Conservation (phyloP, 1,140 invertebrate species). For the Rhynchophorus ferrugineus region DNA sequence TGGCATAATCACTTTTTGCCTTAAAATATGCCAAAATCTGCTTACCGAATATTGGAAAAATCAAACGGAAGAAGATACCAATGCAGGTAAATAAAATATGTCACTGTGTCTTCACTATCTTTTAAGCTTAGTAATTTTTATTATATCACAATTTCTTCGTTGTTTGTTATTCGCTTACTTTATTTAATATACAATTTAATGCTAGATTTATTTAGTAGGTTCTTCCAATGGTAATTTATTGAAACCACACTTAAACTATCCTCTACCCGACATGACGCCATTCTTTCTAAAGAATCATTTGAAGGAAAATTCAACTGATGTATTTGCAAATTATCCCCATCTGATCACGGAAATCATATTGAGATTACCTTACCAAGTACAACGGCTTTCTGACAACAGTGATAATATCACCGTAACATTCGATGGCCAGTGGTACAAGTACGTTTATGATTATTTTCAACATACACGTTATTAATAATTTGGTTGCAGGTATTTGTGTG, state of each 20-base stretch:
- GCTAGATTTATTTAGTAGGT: constrained; percentile 25
- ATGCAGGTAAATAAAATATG: constrained; percentile 9
- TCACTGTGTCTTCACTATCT: too few species aligned
- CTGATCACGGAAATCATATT: constrained; percentile 92
- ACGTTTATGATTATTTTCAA: neutral
- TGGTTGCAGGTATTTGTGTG: constrained; percentile 70
- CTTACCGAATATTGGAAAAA: constrained; percentile 71
- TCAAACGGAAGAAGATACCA: constrained; percentile 35
- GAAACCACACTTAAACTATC: constrained; percentile 70
- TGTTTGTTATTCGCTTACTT: too few species aligned
- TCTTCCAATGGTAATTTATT: constrained; percentile 55
- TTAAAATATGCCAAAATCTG: constrained; percentile 69
- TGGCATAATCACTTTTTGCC: constrained; percentile 75
- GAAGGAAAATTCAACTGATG: constrained; percentile 77
- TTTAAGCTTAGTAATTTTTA: too few species aligned
- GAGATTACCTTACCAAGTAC: constrained; percentile 88
- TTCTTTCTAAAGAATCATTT: constrained; percentile 92
- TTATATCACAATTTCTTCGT: too few species aligned
- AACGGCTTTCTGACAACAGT: constrained; percentile 60
- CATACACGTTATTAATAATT: too few species aligned
- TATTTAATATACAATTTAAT: too few species aligned
- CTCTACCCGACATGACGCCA: constrained; percentile 89
- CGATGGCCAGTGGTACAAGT: constrained; percentile 58
- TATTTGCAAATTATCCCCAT: constrained; percentile 90
- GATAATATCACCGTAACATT: constrained; percentile 47